Conservation (phyloP, 92 coral and sea anemone species). For the Porites evermanni region DNA sequence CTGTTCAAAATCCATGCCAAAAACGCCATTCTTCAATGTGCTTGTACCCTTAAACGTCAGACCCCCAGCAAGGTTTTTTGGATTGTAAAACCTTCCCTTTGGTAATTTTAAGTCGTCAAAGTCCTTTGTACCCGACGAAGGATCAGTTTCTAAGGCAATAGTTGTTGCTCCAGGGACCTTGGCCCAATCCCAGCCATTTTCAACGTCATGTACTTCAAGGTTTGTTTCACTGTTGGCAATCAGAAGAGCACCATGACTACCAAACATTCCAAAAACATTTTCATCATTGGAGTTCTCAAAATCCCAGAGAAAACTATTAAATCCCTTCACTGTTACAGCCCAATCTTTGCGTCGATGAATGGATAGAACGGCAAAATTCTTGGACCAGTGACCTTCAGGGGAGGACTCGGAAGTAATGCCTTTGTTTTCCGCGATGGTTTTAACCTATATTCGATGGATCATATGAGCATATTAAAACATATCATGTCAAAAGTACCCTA, state of each 20-base stretch:
- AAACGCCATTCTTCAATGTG: constrained; percentile 62
- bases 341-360: constrained; percentile 80
- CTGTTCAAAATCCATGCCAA: constrained; percentile 75
- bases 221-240: constrained; percentile 69
- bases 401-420: constrained; percentile 52
- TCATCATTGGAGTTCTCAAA: constrained; percentile 48
- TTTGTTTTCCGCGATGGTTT: constrained; percentile 13
- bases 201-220: constrained; percentile 64
- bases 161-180: constrained; percentile 87
- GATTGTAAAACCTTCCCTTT: constrained; percentile 58
- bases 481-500: too few species aligned
- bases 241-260: constrained; percentile 75
- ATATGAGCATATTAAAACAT: too few species aligned
- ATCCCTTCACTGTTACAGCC: constrained; percentile 82
- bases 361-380: constrained; percentile 80
- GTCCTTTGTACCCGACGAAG: neutral
- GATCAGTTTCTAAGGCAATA: constrained; percentile 28
- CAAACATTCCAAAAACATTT: constrained; percentile 72
- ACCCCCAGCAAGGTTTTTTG: constrained; percentile 67
- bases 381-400: constrained; percentile 86
- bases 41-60: constrained; percentile 65
- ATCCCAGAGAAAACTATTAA: constrained; percentile 76
- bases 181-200: constrained; percentile 86
- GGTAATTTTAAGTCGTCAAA: constrained; percentile 24
- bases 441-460: neutral